Evolutionary conservation across 1,140 invertebrate genomes (phyloP).

Genomic region (Catajapyx aquilonaris): DNA sequence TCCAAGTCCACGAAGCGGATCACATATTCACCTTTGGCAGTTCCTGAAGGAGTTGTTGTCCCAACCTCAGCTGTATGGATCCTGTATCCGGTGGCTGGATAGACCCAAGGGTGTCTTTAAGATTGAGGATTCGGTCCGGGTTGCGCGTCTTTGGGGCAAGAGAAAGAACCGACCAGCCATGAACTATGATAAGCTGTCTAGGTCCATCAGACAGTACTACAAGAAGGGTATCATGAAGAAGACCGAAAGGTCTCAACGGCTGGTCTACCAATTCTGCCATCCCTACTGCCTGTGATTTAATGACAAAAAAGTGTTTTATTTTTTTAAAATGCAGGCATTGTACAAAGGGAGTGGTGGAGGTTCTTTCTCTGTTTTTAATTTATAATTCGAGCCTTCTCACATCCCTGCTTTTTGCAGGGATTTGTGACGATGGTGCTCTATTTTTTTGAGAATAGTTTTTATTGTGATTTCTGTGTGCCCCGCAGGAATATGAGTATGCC

Average conservation of each 20-base stretch:
- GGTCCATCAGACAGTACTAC: conserved; percentile 97
- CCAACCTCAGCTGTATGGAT: conserved; percentile 63
- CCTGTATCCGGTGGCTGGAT: conserved; percentile 92
- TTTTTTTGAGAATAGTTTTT: too few species aligned
- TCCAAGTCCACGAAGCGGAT: conserved; percentile 27
- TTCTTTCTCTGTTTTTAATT: too few species aligned
- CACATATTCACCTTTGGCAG: conserved; percentile 97
- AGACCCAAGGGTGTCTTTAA: conserved; percentile 89
- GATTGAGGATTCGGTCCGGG: conserved; percentile 92
- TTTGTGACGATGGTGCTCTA: too few species aligned
- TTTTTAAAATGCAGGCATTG: too few species aligned
- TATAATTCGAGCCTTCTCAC: too few species aligned
- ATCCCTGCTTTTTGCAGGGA: too few species aligned
- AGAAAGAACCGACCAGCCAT: conserved; percentile 95
- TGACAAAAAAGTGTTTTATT: too few species aligned
- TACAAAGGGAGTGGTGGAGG: too few species aligned
- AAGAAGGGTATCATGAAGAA: conserved; percentile 99
- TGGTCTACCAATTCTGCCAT: conserved; percentile 98
- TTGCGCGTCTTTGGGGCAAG: conserved; percentile 88
- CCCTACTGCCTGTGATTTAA: too few species aligned
- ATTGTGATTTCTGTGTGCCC: too few species aligned
- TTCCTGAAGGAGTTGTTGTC: conserved; percentile 90
- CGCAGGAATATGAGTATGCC: too few species aligned
- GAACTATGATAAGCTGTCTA: conserved; percentile 98
- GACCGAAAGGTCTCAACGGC: conserved; percentile 86